Base-by-base conservation (phyloP, 2,888 invertebrate genomes). In the Drosophila colorata region DNA sequence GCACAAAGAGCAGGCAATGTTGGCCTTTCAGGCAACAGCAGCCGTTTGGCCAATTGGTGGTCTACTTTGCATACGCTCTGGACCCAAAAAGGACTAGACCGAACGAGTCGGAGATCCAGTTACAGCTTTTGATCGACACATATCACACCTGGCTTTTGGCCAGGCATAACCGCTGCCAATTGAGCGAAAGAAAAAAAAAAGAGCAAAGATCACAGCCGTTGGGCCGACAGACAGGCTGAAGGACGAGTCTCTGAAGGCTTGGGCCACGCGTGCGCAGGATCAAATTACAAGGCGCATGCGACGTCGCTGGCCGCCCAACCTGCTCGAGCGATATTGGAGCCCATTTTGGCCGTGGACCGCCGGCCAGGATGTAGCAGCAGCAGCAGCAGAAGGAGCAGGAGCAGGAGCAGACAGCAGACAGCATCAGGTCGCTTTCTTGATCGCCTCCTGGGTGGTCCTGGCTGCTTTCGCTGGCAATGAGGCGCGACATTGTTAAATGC, bases 131-230 rank as follows among this genome's bases (percentile, higher is more conserved):
- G 71, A 65, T 71, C 70, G 68, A 71, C 64, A 75, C 69, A 69
- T 59, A 72, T 83, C 74, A 75, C 73, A 78, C 80, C 65, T 73
- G 72, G 70, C 68, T 59, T 35, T 18, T 33, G 33, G 35, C 18
- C 43, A 8, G 53, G 28, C 71, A 73, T 74, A 74, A 68, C 58
- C 56, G 66, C 52, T 58, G 75, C 57, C 75, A 79, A 77, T 70
- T 55, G 59, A 68, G 65, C 69, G 72, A 69, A 63, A 55, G 23
- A 38, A 25, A 8, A 51, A 40, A 53, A 31, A 35, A 25, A 8
- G 35, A 14, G 35, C 73, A 78, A 78, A 74, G 89, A 89, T 87
- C 89, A 80, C 88, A 89, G 89, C 72, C 82, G 79, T 66, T 77
- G 68, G 76, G 38, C 74, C 78, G 79, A 75, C 75, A 67, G 28